These are phyloP conservation scores for Ameiurus melas DNA, from an alignment of 2,113 vertebrate genomes.

Conservation along the genomic window DNA sequence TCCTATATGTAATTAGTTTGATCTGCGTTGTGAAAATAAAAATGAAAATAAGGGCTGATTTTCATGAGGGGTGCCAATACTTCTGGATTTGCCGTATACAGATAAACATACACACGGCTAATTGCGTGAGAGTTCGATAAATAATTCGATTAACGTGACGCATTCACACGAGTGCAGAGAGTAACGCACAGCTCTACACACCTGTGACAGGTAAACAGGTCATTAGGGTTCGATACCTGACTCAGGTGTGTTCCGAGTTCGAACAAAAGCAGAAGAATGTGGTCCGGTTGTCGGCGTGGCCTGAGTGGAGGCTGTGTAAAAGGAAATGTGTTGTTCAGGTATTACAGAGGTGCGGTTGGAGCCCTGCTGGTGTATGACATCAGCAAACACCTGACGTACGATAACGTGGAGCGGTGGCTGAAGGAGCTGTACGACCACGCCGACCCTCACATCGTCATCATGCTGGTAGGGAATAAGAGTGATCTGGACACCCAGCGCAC, in stretches of 20 bases:
- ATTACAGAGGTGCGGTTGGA: conserved; percentile 94
- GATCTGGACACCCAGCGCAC: conserved; percentile 83
- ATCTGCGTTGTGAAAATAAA: too few relatives aligned
- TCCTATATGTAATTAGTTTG: too few relatives aligned
- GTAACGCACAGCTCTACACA: background rate
- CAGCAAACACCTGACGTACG: conserved; percentile 93
- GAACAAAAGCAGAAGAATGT: conserved; percentile 26
- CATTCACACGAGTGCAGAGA: background rate
- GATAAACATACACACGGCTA: background rate
- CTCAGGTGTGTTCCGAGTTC: background rate
- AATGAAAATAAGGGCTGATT: background rate
- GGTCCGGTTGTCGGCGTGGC: background rate
- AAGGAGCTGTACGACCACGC: conserved; percentile 95
- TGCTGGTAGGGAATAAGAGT: conserved; percentile 97
- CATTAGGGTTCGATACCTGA: background rate
- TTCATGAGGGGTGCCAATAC: background rate
- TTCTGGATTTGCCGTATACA: background rate
- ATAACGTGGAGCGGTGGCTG: conserved; percentile 93
- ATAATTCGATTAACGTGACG: background rate
- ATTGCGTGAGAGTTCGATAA: background rate
- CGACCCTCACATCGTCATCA: conserved; percentile 96
- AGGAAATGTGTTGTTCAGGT: conserved; percentile 67
- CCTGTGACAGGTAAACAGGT: background rate
- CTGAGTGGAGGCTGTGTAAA: too few relatives aligned
- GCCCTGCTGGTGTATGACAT: conserved; percentile 95